phyloP scores from a whole-genome alignment of 2,888 invertebrate genomes.

The Caenorhabditis afra region DNA sequence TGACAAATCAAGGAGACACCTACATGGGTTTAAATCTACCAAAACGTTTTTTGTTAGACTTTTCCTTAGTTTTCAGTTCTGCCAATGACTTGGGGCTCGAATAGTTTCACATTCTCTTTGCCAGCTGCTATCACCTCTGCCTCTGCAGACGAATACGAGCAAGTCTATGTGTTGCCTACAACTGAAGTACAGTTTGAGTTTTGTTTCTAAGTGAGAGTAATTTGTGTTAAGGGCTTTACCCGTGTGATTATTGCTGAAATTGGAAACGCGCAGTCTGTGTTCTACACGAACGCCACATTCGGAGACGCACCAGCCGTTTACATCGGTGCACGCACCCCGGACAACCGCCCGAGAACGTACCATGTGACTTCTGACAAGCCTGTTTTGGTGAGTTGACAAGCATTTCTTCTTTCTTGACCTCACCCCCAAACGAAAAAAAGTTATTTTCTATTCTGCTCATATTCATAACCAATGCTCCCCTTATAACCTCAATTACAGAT shows the following conservation, averaged over 20 bases:
- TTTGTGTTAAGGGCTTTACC: slow-evolving; percentile 45
- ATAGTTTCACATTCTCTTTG: slow-evolving; percentile 63
- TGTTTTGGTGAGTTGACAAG: slow-evolving; percentile 29
- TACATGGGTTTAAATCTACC: slow-evolving; percentile 66
- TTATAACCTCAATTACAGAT: no score
- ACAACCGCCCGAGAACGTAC: slow-evolving; percentile 55
- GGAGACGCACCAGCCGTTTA: slow-evolving; percentile 55
- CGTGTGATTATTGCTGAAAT: slow-evolving; percentile 42
- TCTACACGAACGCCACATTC: slow-evolving; percentile 34
- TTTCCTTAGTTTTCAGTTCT: slow-evolving; percentile 54
- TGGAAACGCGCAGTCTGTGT: slow-evolving; percentile 37
- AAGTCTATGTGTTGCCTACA: slow-evolving; percentile 59
- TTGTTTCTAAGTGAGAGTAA: not conserved
- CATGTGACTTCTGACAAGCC: slow-evolving; percentile 58
- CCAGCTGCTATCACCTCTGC: slow-evolving; percentile 49
- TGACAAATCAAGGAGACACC: slow-evolving; percentile 66
- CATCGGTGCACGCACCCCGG: slow-evolving; percentile 46
- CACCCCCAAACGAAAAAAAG: no score
- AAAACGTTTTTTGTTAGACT: no score
- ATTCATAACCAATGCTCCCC: no score
- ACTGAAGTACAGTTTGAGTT: slow-evolving; percentile 21
- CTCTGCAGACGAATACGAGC: slow-evolving; percentile 52
- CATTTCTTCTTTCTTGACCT: not conserved
- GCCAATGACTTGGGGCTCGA: slow-evolving; percentile 59
- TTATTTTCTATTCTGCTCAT: slow-evolving; percentile 9